These are phyloP conservation scores for Glyptemys insculpta DNA, from an alignment of 2,797 vertebrate genomes.

Conservation along the genomic window DNA sequence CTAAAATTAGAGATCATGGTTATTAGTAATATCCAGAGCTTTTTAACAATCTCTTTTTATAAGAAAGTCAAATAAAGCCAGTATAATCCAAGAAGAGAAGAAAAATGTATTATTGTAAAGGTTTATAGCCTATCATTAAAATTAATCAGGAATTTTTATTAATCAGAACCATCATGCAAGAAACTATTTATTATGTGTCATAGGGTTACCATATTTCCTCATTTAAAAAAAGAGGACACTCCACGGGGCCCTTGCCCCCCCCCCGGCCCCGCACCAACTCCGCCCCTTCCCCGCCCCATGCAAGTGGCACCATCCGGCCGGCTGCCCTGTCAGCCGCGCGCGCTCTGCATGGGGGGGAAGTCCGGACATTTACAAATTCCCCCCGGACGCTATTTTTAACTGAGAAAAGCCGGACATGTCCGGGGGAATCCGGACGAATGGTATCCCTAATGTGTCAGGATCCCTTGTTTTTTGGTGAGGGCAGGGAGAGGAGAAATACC, in stretches of 20 bases:
- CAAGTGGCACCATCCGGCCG: too few relatives aligned
- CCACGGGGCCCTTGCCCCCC: too few relatives aligned
- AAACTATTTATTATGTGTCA: conserved; percentile 9
- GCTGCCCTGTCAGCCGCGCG: too few relatives aligned
- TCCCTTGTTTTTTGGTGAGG: not conserved
- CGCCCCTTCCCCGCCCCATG: too few relatives aligned
- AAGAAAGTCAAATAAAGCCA: conserved; percentile 35
- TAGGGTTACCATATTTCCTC: too few relatives aligned
- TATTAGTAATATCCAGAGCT: conserved; percentile 23
- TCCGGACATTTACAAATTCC: too few relatives aligned
- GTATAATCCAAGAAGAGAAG: conserved; percentile 13
- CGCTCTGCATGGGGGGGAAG: too few relatives aligned
- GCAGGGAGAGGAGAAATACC: conserved; percentile 20
- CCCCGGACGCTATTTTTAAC: too few relatives aligned
- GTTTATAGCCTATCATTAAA: not conserved
- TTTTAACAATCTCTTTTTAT: not conserved
- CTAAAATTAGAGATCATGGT: conserved; percentile 13
- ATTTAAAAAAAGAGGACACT: too few relatives aligned
- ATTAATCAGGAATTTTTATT: conserved; percentile 8
- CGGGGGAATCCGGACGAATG: too few relatives aligned
- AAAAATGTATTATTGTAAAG: conserved; percentile 37
- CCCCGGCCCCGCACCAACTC: too few relatives aligned
- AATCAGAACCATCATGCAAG: not conserved
- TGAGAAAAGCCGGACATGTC: too few relatives aligned
- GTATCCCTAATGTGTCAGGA: not conserved